Conservation (phyloP, 2,113 vertebrate species). For the Daubentonia madagascariensis region DNA sequence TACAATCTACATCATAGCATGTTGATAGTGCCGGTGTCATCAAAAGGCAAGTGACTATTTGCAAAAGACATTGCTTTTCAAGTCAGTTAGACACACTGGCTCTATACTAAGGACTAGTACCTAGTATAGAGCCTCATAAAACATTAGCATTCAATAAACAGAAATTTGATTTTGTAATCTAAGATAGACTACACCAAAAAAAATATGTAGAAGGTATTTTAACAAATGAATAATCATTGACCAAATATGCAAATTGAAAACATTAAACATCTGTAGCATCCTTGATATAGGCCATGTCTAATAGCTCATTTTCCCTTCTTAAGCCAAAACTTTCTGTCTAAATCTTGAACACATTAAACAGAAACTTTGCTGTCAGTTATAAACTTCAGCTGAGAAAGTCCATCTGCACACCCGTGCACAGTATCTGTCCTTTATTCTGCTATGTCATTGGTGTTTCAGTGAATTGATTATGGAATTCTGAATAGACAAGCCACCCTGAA, state of each 20-base stretch:
- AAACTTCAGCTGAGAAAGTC: neutral
- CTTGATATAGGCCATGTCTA: neutral
- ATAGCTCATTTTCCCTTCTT: neutral
- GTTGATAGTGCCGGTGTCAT: neutral
- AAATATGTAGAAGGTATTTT: neutral
- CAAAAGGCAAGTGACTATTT: neutral
- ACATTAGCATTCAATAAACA: neutral
- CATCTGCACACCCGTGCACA: neutral
- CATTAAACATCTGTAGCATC: neutral
- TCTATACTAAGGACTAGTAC: neutral
- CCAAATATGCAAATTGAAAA: neutral
- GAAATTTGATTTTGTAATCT: constrained; percentile 49
- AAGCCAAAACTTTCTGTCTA: neutral
- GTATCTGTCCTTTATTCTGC: neutral
- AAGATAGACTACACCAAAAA: neutral
- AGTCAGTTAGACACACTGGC: neutral
- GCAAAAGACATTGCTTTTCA: neutral
- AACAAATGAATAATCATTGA: neutral
- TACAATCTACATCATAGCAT: neutral
- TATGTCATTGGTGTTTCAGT: neutral
- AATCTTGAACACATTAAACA: neutral
- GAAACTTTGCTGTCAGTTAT: neutral
- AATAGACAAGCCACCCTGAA: neutral
- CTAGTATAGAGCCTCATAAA: neutral
- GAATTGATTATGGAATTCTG: neutral